These are phyloP conservation scores for Lithophane socia DNA, from an alignment of 2,888 invertebrate species.

Conservation along the genomic window DNA sequence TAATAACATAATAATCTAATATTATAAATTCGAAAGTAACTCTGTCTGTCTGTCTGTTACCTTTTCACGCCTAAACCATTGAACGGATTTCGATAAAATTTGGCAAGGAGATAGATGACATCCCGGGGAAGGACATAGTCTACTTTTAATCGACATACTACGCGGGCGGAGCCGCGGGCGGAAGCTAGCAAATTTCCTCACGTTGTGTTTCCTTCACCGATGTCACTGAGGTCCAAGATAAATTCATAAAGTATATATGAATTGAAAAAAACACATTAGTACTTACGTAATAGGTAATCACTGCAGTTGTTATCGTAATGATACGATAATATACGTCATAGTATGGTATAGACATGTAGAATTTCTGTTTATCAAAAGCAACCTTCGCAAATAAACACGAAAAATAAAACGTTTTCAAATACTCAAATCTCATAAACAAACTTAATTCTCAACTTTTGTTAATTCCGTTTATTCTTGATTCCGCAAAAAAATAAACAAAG, in stretches of 20 bases:
- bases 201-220: too few species aligned
- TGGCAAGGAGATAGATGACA: too few species aligned
- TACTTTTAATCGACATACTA: too few species aligned
- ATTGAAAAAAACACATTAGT: too few species aligned
- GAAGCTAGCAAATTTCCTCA: too few species aligned
- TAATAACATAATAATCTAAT: too few species aligned
- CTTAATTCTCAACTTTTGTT: neutral
- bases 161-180: too few species aligned
- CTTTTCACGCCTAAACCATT: too few species aligned
- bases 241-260: neutral
- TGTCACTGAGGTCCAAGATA: neutral
- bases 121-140: too few species aligned
- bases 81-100: too few species aligned
- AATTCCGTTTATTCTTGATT: constrained; percentile 28
- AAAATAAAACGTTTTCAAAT: neutral
- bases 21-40: too few species aligned
- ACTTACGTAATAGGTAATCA: neutral
- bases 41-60: too few species aligned
- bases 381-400: neutral
- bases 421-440: constrained; percentile 3
- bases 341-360: neutral
- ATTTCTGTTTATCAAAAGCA: neutral
- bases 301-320: neutral
- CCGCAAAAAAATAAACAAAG: constrained; percentile 76
- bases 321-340: neutral